A percentile compares a stretch with the other conserved stretches of the same genome.
phyloP scores from a whole-genome alignment of 92 coral and sea anemone species.

The Parazoanthus swiftii region DNA sequence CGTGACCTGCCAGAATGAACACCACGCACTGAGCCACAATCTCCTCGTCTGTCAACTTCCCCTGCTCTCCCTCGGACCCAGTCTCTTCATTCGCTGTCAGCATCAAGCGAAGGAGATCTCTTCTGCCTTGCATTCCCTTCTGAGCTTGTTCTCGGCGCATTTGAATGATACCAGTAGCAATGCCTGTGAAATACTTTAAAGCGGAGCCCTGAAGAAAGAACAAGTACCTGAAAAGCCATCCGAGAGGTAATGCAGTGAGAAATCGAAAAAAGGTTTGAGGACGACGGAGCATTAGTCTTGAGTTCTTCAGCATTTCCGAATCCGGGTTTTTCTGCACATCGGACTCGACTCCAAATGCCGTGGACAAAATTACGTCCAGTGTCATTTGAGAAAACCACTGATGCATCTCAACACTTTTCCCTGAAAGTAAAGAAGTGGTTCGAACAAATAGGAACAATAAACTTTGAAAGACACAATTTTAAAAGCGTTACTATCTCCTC shows the following conservation, averaged over 20 bases:
- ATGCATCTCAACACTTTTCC: no score
- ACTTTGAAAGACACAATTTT: no score
- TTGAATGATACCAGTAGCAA: background rate
- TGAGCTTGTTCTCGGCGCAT: slow-evolving; percentile 11
- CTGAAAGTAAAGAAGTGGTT: no score
- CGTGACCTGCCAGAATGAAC: slow-evolving; percentile 26
- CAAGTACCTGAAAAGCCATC: background rate
- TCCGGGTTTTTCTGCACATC: slow-evolving; percentile 8
- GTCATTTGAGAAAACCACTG: no score
- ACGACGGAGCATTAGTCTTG: background rate
- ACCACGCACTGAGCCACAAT: slow-evolving; percentile 17
- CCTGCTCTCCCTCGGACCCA: background rate
- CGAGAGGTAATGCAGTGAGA: background rate
- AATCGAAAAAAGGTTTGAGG: background rate
- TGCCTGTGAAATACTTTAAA: background rate
- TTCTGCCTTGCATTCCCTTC: slow-evolving; percentile 23
- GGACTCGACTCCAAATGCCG: background rate
- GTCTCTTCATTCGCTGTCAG: slow-evolving; percentile 20
- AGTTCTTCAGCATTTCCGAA: slow-evolving; percentile 1
- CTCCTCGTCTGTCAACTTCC: slow-evolving; percentile 38
- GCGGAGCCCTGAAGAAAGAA: background rate
- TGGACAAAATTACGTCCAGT: no score
- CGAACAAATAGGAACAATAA: no score
- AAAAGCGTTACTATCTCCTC: no score
- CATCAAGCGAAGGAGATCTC: slow-evolving; percentile 46